A percentile compares a stretch with the other conserved stretches of the same genome.
Conservation (phyloP, 64 coral and sea anemone species). For the Pachyseris speciosa region DNA sequence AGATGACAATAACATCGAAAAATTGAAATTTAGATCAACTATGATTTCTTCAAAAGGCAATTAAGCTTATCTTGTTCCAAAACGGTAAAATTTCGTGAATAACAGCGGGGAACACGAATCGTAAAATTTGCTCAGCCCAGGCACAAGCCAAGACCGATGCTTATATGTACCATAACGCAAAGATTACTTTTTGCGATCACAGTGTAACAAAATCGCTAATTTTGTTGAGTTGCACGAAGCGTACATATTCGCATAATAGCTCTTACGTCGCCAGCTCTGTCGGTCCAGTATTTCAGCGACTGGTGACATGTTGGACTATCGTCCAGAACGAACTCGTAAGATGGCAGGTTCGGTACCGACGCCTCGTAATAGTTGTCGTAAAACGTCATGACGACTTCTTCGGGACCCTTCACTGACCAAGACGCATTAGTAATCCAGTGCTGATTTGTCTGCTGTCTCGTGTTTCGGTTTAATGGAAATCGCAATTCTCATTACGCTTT, state of each 20-base stretch:
- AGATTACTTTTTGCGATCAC: neutral
- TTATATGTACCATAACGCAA: neutral
- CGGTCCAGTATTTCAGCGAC: slow-evolving; percentile 91
- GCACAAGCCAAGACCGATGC: neutral
- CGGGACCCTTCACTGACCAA: neutral
- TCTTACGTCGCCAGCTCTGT: slow-evolving; percentile 83
- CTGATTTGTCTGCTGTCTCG: neutral
- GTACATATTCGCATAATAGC: neutral
- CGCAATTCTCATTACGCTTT: neutral
- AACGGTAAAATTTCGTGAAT: neutral
- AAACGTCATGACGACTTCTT: slow-evolving; percentile 77
- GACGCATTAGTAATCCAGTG: neutral
- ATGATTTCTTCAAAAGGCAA: too few species aligned
- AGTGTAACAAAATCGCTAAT: neutral
- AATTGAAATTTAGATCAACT: neutral
- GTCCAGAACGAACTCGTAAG: slow-evolving; percentile 77
- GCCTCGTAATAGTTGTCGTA: slow-evolving; percentile 80
- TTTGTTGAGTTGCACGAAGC: neutral
- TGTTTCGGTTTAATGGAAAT: neutral
- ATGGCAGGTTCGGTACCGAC: slow-evolving; percentile 69
- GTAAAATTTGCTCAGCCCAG: too few species aligned
- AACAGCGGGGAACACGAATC: too few species aligned
- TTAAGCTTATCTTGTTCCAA: neutral
- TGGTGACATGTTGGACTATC: slow-evolving; percentile 89
- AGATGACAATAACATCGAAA: neutral